These are phyloP conservation scores for Antedon bifida DNA, from an alignment of 35 echinoderm and acorn worm species.

Conservation along the genomic window DNA sequence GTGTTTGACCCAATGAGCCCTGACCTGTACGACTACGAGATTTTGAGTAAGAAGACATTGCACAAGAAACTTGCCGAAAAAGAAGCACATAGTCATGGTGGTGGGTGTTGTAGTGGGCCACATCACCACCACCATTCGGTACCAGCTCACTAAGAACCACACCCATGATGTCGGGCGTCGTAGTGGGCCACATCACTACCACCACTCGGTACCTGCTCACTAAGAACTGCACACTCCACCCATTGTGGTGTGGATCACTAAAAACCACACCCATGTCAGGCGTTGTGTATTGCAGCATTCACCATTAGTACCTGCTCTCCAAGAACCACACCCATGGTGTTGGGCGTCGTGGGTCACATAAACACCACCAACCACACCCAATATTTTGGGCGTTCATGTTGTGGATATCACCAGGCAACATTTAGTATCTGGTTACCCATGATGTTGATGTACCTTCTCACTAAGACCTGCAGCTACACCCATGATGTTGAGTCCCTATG, in stretches of 20 bases:
- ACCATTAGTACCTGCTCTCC: no score
- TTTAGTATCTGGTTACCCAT: no score
- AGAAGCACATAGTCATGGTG: neutral
- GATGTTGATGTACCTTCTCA: no score
- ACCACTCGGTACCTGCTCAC: neutral
- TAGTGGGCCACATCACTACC: neutral
- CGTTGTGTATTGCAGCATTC: no score
- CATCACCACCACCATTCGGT: neutral
- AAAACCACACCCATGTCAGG: no score
- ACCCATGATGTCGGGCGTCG: neutral
- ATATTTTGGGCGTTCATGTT: no score
- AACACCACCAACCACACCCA: neutral
- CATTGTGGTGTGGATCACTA: no score
- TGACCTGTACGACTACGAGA: constrained; percentile 87
- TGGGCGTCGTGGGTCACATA: neutral
- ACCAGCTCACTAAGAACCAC: neutral
- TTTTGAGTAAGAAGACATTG: constrained; percentile 55
- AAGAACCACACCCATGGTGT: no score
- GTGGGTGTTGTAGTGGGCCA: neutral
- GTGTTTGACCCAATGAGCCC: constrained; percentile 61
- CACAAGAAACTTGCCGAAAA: neutral
- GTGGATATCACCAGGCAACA: no score
- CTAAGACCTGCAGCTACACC: no score
- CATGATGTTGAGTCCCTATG: no score
- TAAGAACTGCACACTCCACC: no score